phyloP scores from a whole-genome alignment of 2,113 vertebrate species.

The Carollia perspicillata region DNA sequence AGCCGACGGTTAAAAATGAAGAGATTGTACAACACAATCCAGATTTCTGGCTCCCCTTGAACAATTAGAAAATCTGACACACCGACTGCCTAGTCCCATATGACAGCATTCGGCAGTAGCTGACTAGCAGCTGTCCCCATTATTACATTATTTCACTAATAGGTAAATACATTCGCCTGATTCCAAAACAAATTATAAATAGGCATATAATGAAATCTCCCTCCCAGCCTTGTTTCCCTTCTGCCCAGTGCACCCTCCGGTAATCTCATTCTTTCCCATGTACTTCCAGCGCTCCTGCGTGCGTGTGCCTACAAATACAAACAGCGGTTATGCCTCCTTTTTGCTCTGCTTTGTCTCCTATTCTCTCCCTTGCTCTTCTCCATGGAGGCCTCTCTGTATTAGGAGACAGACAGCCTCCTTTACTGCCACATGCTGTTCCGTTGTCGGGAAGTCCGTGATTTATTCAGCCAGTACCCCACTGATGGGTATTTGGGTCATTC shows the following conservation, averaged over 20 bases:
- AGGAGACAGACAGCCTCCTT: neutral
- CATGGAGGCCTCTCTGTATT: neutral
- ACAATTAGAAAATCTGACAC: slow-evolving; percentile 51
- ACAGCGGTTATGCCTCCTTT: neutral
- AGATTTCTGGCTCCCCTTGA: slow-evolving; percentile 48
- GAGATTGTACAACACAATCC: slow-evolving; percentile 23
- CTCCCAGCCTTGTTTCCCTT: neutral
- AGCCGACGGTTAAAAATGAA: slow-evolving; percentile 39
- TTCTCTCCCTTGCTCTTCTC: neutral
- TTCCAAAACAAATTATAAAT: neutral
- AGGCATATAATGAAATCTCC: neutral
- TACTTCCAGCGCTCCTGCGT: slow-evolving; percentile 3
- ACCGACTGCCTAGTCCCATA: neutral
- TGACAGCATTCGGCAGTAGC: neutral
- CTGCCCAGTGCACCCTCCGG: neutral
- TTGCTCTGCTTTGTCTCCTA: neutral
- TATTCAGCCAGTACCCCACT: neutral
- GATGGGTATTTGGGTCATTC: neutral
- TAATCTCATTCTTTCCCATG: neutral
- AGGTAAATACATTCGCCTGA: slow-evolving; percentile 17
- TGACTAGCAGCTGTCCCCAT: slow-evolving; percentile 38
- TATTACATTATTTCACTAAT: slow-evolving; percentile 56
- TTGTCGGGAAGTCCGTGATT: neutral
- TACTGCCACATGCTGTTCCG: neutral
- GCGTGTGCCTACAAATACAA: neutral